Evolutionary conservation across 2,888 invertebrate genomes (phyloP).

Genomic region (Melanophora roralis): DNA sequence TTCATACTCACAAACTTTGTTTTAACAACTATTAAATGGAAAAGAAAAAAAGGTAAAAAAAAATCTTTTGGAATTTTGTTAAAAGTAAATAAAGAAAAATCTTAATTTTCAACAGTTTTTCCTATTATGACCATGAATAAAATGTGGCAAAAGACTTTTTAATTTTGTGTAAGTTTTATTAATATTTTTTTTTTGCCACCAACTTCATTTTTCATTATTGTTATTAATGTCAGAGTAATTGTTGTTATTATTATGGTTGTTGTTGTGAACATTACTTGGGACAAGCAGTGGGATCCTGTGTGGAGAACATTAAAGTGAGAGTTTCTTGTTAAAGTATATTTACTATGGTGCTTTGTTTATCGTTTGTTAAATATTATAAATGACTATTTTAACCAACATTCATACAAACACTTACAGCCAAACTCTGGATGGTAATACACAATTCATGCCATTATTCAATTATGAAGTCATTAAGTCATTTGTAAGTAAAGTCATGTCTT

Average conservation of each 20-base stretch:
- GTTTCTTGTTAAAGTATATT: background rate
- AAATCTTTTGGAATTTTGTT: slow-evolving; percentile 26
- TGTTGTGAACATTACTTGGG: slow-evolving; percentile 28
- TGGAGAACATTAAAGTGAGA: background rate
- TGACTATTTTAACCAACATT: slow-evolving; percentile 37
- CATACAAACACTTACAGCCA: slow-evolving; percentile 39
- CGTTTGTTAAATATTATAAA: slow-evolving; percentile 53
- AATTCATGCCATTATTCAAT: slow-evolving; percentile 66
- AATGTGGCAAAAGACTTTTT: slow-evolving; percentile 39
- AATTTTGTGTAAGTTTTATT: slow-evolving; percentile 12
- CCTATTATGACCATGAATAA: background rate
- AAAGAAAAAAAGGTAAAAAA: background rate
- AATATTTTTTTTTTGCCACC: background rate
- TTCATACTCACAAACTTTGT: slow-evolving; percentile 11
- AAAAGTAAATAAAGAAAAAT: slow-evolving; percentile 16
- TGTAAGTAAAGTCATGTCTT: slow-evolving; percentile 63
- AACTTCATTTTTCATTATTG: slow-evolving; percentile 18
- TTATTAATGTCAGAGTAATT: slow-evolving; percentile 37
- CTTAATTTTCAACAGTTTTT: too few species aligned
- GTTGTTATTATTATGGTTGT: slow-evolving; percentile 32
- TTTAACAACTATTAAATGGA: slow-evolving; percentile 47
- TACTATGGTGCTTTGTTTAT: slow-evolving; percentile 15
- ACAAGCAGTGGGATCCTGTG: slow-evolving; percentile 31
- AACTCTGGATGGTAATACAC: background rate
- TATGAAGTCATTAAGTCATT: slow-evolving; percentile 68